Evolutionary conservation across 1,140 invertebrate species (phyloP).

Genomic region (Drosophila albomicans): DNA sequence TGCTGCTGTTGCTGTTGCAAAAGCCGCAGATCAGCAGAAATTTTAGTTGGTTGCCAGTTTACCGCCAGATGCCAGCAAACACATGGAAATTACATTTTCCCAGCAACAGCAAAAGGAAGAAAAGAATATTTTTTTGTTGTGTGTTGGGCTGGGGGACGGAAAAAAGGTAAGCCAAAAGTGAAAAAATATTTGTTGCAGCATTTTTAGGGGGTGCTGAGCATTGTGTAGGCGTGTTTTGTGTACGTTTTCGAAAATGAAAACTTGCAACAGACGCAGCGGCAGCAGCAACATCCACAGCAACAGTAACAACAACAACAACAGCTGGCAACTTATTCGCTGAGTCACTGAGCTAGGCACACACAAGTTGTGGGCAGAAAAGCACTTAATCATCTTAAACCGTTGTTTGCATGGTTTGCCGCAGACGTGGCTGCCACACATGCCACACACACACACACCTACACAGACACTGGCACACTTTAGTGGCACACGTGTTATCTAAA

Average conservation of each 20-base stretch:
- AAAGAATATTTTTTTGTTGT: slow-evolving; percentile 22
- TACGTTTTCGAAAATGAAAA: slow-evolving; percentile 78
- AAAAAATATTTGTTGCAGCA: slow-evolving; percentile 60
- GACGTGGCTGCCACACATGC: slow-evolving; percentile 63
- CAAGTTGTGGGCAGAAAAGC: slow-evolving; percentile 40
- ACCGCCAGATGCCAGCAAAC: slow-evolving; percentile 19
- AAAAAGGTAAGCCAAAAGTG: slow-evolving; percentile 45
- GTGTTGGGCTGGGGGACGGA: background rate
- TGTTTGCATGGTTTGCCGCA: slow-evolving; percentile 77
- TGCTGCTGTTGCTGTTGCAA: slow-evolving; percentile 30
- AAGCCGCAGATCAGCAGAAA: slow-evolving; percentile 69
- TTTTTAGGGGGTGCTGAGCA: slow-evolving; percentile 51
- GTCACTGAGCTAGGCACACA: slow-evolving; percentile 48
- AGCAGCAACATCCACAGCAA: background rate
- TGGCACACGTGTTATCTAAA: slow-evolving; percentile 66
- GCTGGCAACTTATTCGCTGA: slow-evolving; percentile 43
- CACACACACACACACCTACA: slow-evolving; percentile 23
- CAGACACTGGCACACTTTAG: too few species aligned
- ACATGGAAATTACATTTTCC: slow-evolving; percentile 72
- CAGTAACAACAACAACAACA: background rate
- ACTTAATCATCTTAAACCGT: slow-evolving; percentile 50
- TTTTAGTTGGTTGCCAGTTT: slow-evolving; percentile 44
- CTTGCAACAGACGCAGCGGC: slow-evolving; percentile 40
- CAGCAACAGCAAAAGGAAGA: slow-evolving; percentile 35
- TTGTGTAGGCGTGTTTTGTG: slow-evolving; percentile 56